Conservation (phyloP, 2,113 vertebrate genomes). For the Pelecanus crispus region DNA sequence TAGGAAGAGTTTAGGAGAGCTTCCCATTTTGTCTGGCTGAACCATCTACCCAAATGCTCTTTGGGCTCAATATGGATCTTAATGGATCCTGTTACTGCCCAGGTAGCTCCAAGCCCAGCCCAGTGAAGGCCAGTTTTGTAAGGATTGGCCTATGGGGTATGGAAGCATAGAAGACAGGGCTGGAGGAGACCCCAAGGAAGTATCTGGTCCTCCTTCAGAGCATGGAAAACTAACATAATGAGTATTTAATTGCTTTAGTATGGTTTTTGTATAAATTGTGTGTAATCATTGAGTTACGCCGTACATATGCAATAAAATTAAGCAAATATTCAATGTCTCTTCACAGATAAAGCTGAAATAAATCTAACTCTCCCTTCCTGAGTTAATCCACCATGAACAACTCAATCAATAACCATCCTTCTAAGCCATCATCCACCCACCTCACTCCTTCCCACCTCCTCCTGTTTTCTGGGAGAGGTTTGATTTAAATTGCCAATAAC, state of each 20-base stretch:
- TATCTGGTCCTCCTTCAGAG: background rate
- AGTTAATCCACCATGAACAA: slow-evolving; percentile 28
- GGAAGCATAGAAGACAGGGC: background rate
- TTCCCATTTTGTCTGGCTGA: background rate
- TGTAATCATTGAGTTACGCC: background rate
- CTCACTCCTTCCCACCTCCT: slow-evolving; percentile 14
- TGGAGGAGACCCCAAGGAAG: background rate
- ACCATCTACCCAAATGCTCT: background rate
- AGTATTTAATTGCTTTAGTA: background rate
- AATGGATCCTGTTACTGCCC: background rate
- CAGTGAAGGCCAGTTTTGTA: background rate
- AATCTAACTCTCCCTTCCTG: slow-evolving; percentile 11
- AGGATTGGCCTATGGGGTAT: background rate
- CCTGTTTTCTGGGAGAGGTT: slow-evolving; percentile 22
- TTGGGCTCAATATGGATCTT: background rate
- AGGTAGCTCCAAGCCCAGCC: background rate
- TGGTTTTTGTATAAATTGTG: background rate
- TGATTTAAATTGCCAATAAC: slow-evolving; percentile 48
- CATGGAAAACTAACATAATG: background rate
- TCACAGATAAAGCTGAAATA: slow-evolving; percentile 18
- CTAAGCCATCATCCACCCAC: slow-evolving; percentile 23
- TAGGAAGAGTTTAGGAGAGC: background rate
- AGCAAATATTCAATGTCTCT: slow-evolving; percentile 25
- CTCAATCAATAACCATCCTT: slow-evolving; percentile 18
- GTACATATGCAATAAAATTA: background rate